Conservation (phyloP, 2,888 invertebrate genomes). For the Nemoura dubitans region DNA sequence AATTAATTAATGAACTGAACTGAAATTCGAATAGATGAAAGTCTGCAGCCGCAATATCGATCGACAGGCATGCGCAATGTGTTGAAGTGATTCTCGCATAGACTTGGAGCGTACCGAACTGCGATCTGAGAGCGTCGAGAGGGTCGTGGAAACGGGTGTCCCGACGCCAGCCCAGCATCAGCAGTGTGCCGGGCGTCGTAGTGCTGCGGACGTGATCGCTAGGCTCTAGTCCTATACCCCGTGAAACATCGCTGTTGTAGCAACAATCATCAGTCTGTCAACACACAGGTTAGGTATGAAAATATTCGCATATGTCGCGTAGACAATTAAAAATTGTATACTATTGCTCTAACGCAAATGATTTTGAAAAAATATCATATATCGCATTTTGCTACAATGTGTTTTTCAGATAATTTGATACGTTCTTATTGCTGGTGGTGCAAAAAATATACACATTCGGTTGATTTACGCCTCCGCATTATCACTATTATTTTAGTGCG, state of each 20-base stretch:
- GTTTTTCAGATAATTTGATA: too few relatives aligned
- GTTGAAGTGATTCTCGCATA: neutral
- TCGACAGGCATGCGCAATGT: neutral
- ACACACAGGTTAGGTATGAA: too few relatives aligned
- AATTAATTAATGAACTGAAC: slow-evolving; percentile 12
- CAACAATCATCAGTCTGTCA: too few relatives aligned
- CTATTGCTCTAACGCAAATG: too few relatives aligned
- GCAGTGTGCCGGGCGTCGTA: neutral
- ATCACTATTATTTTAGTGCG: too few relatives aligned
- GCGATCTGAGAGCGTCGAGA: neutral
- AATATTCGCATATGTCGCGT: too few relatives aligned
- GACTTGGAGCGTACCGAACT: neutral
- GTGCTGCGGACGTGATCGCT: neutral
- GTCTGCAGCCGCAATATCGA: neutral
- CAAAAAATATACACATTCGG: too few relatives aligned
- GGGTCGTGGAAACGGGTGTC: neutral
- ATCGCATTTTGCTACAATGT: too few relatives aligned
- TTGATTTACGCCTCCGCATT: too few relatives aligned
- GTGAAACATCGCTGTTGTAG: neutral
- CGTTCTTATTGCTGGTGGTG: too few relatives aligned
- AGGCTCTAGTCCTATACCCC: neutral
- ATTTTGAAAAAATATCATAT: too few relatives aligned
- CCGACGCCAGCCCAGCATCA: neutral
- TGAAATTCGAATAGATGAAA: neutral
- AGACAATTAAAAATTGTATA: too few relatives aligned